Percentiles rank a stretch among this genome's conserved stretches.
Conservation (phyloP, 2,888 invertebrate genomes). For the Octonoba sinensis region DNA sequence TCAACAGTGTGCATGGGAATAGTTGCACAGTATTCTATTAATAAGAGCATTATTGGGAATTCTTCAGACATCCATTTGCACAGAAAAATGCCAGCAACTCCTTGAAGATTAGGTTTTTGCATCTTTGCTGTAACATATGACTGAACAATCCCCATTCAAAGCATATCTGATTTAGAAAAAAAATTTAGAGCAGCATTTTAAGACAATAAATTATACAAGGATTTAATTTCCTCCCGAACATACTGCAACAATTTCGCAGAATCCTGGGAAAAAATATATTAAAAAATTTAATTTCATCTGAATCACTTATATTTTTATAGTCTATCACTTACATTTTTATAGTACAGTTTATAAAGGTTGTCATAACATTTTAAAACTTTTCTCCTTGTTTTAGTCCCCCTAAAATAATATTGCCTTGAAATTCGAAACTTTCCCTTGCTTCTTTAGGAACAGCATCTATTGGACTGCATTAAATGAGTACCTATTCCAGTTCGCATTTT, state of each 20-base stretch:
- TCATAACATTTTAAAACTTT: neutral
- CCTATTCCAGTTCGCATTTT: neutral
- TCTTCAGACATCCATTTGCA: neutral
- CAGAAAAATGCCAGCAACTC: constrained; percentile 1
- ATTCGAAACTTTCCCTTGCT: too few species aligned
- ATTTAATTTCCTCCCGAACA: neutral
- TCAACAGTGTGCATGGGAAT: neutral
- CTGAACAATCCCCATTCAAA: neutral
- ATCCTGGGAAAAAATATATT: constrained; percentile 3
- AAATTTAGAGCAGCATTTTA: neutral
- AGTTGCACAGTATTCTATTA: constrained; percentile 5
- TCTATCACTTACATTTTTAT: neutral
- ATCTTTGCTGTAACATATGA: neutral
- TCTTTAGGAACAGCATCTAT: neutral
- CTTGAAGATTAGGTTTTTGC: neutral
- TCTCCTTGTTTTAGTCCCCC: neutral
- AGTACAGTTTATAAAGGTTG: neutral
- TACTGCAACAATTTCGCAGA: neutral
- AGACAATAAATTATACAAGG: neutral
- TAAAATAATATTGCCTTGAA: too few species aligned
- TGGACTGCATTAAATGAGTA: neutral
- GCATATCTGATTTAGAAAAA: neutral
- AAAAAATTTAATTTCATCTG: neutral
- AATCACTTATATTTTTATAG: neutral
- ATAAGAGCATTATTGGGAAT: neutral